Percentiles rank a stretch among this genome's conserved stretches.
Evolutionary conservation across 2,888 invertebrate genomes (phyloP).

Genomic region (Chouioia cunea): DNA sequence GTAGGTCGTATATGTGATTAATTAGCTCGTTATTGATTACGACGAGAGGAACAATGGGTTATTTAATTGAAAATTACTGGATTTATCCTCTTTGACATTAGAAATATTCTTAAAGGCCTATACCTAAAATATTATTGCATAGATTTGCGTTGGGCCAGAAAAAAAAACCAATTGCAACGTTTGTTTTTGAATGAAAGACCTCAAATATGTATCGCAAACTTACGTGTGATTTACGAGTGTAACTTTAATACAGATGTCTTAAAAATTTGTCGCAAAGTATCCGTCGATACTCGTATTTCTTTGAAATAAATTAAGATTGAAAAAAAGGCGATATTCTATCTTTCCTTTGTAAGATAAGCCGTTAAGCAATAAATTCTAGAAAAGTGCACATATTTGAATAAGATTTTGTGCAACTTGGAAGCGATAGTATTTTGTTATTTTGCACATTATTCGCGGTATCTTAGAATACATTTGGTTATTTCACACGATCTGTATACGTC

Average conservation of each 20-base stretch:
- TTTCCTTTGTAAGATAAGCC: too few relatives aligned
- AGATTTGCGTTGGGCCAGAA: slow-evolving; percentile 9
- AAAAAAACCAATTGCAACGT: slow-evolving; percentile 25
- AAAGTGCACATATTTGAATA: not conserved
- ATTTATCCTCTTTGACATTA: slow-evolving; percentile 31
- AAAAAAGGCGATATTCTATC: too few relatives aligned
- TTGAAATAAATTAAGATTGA: too few relatives aligned
- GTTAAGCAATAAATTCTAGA: too few relatives aligned
- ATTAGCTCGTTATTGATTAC: not conserved
- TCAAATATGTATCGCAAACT: too few relatives aligned
- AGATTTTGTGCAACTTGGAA: slow-evolving; percentile 18
- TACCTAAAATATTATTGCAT: not conserved
- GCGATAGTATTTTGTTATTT: slow-evolving; percentile 7
- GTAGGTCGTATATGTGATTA: not conserved
- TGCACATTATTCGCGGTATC: not conserved
- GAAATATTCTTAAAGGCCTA: slow-evolving; percentile 26
- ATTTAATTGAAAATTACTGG: slow-evolving; percentile 4
- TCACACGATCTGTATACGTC: slow-evolving; percentile 31
- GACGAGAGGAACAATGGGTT: not conserved
- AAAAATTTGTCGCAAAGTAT: too few relatives aligned
- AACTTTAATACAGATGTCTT: too few relatives aligned
- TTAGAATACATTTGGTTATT: slow-evolving; percentile 28
- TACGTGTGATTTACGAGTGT: too few relatives aligned
- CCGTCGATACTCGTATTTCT: too few relatives aligned
- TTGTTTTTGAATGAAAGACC: slow-evolving; percentile 1